A percentile compares a stretch with the other conserved stretches of the same genome.
These are phyloP conservation scores for Oreortyx pictus DNA, from an alignment of 2,797 vertebrate species.

Conservation along the genomic window DNA sequence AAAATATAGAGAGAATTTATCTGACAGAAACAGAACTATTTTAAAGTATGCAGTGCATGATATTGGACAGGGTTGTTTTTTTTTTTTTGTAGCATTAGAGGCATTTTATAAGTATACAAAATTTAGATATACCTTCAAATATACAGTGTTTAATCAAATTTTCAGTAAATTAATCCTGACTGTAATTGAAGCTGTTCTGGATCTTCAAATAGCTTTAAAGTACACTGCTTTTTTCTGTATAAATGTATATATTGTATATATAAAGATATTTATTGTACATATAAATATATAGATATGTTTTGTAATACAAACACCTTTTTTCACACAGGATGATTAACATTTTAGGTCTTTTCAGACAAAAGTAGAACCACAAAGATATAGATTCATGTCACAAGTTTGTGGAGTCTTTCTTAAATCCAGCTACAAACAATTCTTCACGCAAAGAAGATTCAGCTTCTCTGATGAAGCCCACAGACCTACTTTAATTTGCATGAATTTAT, in stretches of 20 bases:
- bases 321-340: conserved; percentile 1
- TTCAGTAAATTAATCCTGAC: not conserved
- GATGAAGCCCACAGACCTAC: not conserved
- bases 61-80: not conserved
- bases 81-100: not conserved
- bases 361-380: not conserved
- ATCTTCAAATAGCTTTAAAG: conserved; percentile 19
- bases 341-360: conserved; percentile 4
- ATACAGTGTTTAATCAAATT: not conserved
- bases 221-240: not conserved
- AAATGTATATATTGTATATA: not conserved
- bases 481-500: not conserved
- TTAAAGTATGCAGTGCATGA: not conserved
- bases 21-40: not conserved
- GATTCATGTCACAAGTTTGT: not conserved
- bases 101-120: not conserved
- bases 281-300: not conserved
- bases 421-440: not conserved
- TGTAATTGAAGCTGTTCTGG: conserved; percentile 11
- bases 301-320: not conserved
- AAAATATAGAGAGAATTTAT: not conserved
- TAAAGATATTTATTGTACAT: not conserved
- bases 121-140: not conserved
- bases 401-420: not conserved
- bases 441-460: not conserved